phyloP scores from a whole-genome alignment of 2,797 vertebrate genomes.

The Chelonia mydas region DNA sequence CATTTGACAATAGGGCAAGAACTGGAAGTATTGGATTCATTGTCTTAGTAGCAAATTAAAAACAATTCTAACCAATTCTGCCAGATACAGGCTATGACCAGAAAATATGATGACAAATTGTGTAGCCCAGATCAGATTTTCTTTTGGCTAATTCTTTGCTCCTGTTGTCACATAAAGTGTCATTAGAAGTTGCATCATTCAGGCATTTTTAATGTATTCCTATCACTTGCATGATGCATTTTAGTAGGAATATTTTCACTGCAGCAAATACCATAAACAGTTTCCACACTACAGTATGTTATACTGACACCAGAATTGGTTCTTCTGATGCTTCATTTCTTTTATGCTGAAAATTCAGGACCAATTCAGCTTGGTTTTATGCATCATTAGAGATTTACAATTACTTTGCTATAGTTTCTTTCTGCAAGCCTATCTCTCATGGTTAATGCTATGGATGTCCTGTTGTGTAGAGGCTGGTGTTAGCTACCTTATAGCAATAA shows the following conservation, averaged over 20 bases:
- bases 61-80: rapidly evolving
- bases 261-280: conserved; percentile 63
- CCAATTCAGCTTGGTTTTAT: conserved; percentile 75
- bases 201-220: conserved; percentile 50
- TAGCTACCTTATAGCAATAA: conserved; percentile 71
- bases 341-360: conserved; percentile 72
- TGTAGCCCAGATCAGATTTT: neutral
- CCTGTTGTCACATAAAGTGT: conserved; percentile 3
- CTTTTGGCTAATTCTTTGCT: conserved; percentile 31
- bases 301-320: conserved; percentile 69
- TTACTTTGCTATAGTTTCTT: conserved; percentile 77
- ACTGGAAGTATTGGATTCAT: too few species aligned
- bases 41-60: neutral
- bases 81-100: rapidly evolving
- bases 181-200: conserved; percentile 13
- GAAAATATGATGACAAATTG: neutral
- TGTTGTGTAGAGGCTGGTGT: conserved; percentile 63
- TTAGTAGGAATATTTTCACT: conserved; percentile 64
- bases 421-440: conserved; percentile 62
- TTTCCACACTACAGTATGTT: conserved; percentile 62
- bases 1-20: too few species aligned
- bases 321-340: conserved; percentile 74
- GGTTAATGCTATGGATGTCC: conserved; percentile 70
- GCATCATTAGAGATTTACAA: conserved; percentile 80
- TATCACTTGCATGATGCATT: conserved; percentile 27